These are phyloP conservation scores for Volucella inflata DNA, from an alignment of 2,888 invertebrate genomes.

Conservation along the genomic window DNA sequence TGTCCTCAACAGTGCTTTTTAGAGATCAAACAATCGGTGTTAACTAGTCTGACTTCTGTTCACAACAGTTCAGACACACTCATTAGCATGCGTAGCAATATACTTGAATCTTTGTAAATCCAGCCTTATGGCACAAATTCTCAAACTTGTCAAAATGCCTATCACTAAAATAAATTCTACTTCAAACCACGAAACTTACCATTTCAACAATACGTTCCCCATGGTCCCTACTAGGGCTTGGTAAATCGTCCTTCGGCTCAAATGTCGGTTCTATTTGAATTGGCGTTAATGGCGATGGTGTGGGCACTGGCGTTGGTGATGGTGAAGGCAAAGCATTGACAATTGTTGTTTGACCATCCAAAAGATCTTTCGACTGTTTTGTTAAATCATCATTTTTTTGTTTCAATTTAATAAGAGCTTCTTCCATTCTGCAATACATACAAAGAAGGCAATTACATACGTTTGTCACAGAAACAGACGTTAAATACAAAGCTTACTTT, in stretches of 20 bases:
- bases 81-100: too few relatives aligned
- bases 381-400: conserved; percentile 82
- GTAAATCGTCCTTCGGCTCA: conserved; percentile 81
- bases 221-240: conserved; percentile 81
- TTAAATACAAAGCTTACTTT: conserved; percentile 78
- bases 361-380: conserved; percentile 79
- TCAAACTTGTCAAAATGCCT: background rate
- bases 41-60: too few relatives aligned
- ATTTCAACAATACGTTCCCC: conserved; percentile 83
- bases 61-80: too few relatives aligned
- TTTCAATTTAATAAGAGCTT: conserved; percentile 82
- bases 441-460: conserved; percentile 1
- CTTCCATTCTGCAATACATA: conserved; percentile 81
- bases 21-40: too few relatives aligned
- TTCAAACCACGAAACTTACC: conserved; percentile 78
- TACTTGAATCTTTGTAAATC: background rate
- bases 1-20: too few relatives aligned
- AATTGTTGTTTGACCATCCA: conserved; percentile 79
- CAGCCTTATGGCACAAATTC: conserved; percentile 1
- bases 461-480: background rate
- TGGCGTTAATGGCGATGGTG: conserved; percentile 20
- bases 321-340: conserved; percentile 49
- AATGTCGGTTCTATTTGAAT: conserved; percentile 77
- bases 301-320: conserved; percentile 67
- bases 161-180: background rate